Evolutionary conservation across 2,113 vertebrate species (phyloP).

Genomic region (Neogobius melanostomus): DNA sequence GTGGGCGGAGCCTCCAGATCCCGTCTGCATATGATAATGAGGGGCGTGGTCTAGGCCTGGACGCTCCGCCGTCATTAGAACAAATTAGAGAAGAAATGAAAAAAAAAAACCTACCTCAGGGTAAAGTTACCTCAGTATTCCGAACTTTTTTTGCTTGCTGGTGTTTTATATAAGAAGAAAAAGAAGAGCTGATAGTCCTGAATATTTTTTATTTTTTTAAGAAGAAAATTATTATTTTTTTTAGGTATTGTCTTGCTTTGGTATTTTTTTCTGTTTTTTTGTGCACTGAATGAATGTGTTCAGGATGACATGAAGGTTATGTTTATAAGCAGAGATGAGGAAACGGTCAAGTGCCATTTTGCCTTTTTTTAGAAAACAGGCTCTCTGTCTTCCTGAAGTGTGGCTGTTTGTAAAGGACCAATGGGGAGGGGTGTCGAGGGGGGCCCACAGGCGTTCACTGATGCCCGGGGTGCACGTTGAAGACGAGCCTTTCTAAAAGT

Average conservation of each 20-base stretch:
- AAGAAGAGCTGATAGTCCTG: slow-evolving; percentile 90
- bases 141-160: slow-evolving; percentile 80
- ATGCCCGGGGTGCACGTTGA: background rate
- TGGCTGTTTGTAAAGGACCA: slow-evolving; percentile 57
- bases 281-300: slow-evolving; percentile 71
- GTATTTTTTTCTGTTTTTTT: slow-evolving; percentile 74
- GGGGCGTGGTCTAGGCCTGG: slow-evolving; percentile 57
- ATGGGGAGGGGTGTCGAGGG: slow-evolving; percentile 57
- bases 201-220: slow-evolving; percentile 99
- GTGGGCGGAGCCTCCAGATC: slow-evolving; percentile 70
- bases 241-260: slow-evolving; percentile 74
- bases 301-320: slow-evolving; percentile 69
- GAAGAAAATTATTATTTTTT: slow-evolving; percentile 73
- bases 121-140: slow-evolving; percentile 95
- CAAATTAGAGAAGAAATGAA: slow-evolving; percentile 77
- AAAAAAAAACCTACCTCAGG: slow-evolving; percentile 90
- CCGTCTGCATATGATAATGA: slow-evolving; percentile 64
- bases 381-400: slow-evolving; percentile 57
- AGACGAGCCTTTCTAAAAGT: slow-evolving; percentile 4
- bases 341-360: slow-evolving; percentile 42
- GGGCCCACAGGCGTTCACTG: slow-evolving; percentile 36
- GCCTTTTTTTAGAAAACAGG: slow-evolving; percentile 45
- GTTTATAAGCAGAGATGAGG: slow-evolving; percentile 33
- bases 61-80: slow-evolving; percentile 72
- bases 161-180: slow-evolving; percentile 77